Conservation (phyloP, 2,113 vertebrate species). For the Cathartes aura region DNA sequence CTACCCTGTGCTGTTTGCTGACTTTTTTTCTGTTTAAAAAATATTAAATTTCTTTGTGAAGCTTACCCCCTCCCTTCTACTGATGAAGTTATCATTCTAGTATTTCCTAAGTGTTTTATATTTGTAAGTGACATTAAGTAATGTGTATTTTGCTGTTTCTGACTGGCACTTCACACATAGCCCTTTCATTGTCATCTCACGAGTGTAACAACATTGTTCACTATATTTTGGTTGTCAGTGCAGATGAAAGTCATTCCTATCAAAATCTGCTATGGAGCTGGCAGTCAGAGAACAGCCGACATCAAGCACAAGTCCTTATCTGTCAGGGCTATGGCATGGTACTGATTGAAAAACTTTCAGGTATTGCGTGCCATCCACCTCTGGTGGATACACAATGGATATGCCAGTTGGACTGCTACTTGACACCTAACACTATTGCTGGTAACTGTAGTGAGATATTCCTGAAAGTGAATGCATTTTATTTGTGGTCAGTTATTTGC, state of each 20-base stretch:
- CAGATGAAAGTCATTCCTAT: conserved; percentile 33
- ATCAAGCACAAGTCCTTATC: neutral
- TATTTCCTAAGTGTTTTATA: neutral
- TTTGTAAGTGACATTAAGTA: neutral
- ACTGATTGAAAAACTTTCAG: neutral
- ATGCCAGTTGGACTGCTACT: neutral
- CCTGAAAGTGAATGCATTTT: neutral
- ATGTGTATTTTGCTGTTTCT: neutral
- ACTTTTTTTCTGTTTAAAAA: neutral
- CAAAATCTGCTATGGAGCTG: conserved; percentile 25
- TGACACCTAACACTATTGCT: neutral
- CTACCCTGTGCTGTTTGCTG: neutral
- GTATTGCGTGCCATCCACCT: neutral
- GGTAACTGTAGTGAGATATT: neutral
- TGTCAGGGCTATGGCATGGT: neutral
- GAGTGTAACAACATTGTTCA: neutral
- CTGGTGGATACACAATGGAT: neutral
- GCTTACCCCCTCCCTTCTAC: neutral
- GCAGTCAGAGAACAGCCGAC: conserved; percentile 2
- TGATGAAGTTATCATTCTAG: neutral
- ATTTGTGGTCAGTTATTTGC: neutral
- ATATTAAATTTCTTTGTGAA: neutral
- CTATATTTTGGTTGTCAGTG: neutral
- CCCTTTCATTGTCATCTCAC: neutral
- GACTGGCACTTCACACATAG: neutral